These are phyloP conservation scores for Protonemura montana DNA, from an alignment of 2,888 invertebrate genomes.

Conservation along the genomic window DNA sequence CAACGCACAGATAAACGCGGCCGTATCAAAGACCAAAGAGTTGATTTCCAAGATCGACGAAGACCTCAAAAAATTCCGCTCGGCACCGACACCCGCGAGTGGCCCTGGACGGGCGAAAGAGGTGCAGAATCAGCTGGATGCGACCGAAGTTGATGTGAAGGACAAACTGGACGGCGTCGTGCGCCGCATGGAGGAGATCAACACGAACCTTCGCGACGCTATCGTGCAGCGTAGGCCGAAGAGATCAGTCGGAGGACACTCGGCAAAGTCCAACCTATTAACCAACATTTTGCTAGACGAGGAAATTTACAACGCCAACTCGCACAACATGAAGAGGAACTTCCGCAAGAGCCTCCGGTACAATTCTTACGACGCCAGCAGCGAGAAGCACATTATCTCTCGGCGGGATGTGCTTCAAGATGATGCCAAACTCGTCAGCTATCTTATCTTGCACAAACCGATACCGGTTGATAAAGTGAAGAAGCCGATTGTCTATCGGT, in stretches of 20 bases:
- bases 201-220: not conserved
- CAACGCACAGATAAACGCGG: not conserved
- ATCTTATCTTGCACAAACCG: not conserved
- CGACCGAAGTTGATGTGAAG: not conserved
- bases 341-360: not conserved
- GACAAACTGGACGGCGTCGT: constrained; percentile 7
- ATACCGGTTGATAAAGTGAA: not conserved
- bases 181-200: not conserved
- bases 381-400: not conserved
- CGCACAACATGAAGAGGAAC: not conserved
- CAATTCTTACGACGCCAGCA: not conserved
- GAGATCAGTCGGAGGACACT: not conserved
- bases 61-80: not conserved
- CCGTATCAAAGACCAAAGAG: constrained; percentile 20
- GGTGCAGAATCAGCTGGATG: not conserved
- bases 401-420: not conserved
- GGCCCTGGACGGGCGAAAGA: not conserved
- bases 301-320: not conserved
- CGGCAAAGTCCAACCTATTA: not conserved
- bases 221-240: not conserved
- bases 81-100: not conserved
- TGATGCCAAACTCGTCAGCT: not conserved
- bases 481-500: not conserved
- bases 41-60: constrained; percentile 17
- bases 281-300: not conserved